Evolutionary conservation across 2,113 vertebrate genomes (phyloP).

Genomic region (Rutilus rutilus): DNA sequence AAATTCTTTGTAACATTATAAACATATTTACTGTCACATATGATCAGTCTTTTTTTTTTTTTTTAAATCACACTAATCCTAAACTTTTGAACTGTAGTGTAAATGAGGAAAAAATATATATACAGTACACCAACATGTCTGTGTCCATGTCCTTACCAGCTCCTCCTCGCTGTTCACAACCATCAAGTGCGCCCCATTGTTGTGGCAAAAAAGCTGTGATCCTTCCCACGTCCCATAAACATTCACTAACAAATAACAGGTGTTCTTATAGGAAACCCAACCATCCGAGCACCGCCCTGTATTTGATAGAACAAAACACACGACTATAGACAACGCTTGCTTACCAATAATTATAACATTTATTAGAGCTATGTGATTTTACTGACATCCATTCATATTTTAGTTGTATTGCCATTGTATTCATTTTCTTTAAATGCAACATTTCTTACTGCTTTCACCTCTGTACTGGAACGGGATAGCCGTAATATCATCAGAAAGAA

Average conservation of each 20-base stretch:
- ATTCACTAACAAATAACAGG: constrained; percentile 19
- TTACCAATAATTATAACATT: background rate
- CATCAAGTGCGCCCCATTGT: background rate
- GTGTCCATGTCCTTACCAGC: constrained; percentile 12
- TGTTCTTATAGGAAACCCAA: constrained; percentile 6
- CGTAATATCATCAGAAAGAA: constrained; percentile 2
- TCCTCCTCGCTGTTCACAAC: constrained; percentile 23
- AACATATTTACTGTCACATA: background rate
- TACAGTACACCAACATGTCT: too few relatives aligned
- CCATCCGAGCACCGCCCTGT: constrained; percentile 9
- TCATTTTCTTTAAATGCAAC: background rate
- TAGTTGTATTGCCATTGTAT: background rate
- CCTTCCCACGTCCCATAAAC: background rate
- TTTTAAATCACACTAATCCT: background rate
- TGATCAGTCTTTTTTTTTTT: background rate
- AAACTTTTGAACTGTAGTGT: background rate
- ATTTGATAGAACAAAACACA: background rate
- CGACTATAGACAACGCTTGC: background rate
- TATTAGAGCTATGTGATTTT: background rate
- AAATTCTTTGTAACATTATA: too few relatives aligned
- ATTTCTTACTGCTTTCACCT: background rate
- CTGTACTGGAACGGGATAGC: constrained; percentile 12
- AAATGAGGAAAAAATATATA: background rate
- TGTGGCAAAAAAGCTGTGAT: background rate
- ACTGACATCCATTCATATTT: background rate